Conservation (phyloP, 2,113 vertebrate species). For the Carollia perspicillata region DNA sequence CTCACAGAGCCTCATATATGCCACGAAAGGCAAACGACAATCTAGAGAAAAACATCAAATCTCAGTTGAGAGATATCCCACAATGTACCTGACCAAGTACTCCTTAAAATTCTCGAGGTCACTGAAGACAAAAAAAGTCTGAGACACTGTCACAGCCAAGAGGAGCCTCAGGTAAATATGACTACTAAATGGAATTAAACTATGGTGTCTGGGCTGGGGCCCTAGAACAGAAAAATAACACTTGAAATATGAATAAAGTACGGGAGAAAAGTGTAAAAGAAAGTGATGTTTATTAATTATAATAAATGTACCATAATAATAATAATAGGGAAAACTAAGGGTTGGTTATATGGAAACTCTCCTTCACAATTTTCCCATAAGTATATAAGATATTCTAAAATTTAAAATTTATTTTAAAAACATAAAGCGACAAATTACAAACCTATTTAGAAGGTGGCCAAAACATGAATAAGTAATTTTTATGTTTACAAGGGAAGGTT, state of each 20-base stretch:
- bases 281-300: not conserved
- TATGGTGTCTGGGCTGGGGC: not conserved
- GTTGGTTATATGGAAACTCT: not conserved
- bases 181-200: not conserved
- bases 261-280: not conserved
- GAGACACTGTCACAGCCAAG: not conserved
- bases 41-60: not conserved
- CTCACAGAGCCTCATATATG: not conserved
- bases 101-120: not conserved
- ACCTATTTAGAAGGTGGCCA: not conserved
- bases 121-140: slow-evolving; percentile 45
- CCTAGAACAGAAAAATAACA: not conserved
- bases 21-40: not conserved
- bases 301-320: not conserved
- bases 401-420: not conserved
- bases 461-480: slow-evolving; percentile 30
- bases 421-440: not conserved
- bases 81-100: not conserved
- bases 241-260: slow-evolving; percentile 10
- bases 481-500: not conserved
- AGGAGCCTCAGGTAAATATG: not conserved
- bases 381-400: slow-evolving; percentile 9
- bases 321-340: not conserved
- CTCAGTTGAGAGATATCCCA: not conserved
- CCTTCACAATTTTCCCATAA: not conserved